These are phyloP conservation scores for Ochlodes sylvanus DNA, from an alignment of 2,888 invertebrate species.

Conservation along the genomic window DNA sequence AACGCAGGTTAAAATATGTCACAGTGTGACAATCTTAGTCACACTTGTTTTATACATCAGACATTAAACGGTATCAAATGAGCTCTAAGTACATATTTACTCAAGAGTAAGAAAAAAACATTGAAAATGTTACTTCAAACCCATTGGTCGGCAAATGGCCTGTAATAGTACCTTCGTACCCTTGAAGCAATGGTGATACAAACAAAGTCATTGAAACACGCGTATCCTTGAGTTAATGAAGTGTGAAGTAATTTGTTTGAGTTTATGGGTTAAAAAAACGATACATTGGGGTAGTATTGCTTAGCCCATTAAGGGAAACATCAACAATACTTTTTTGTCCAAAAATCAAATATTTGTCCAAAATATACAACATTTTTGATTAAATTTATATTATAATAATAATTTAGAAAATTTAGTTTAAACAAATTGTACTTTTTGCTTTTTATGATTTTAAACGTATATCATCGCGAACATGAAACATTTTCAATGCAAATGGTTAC, in stretches of 20 bases:
- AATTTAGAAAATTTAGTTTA: too few species aligned
- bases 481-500: too few species aligned
- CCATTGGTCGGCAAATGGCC: conserved; percentile 76
- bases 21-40: too few species aligned
- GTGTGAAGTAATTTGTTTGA: conserved; percentile 51
- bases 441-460: too few species aligned
- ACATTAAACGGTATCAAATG: too few species aligned
- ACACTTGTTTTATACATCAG: too few species aligned
- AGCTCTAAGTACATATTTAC: not conserved
- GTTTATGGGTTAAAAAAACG: conserved; percentile 21
- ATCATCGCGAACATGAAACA: too few species aligned
- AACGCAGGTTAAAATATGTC: too few species aligned
- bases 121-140: conserved; percentile 68
- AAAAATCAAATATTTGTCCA: too few species aligned
- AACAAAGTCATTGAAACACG: conserved; percentile 60
- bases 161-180: conserved; percentile 71
- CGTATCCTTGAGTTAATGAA: conserved; percentile 64
- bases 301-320: not conserved
- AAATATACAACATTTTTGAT: not conserved
- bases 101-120: conserved; percentile 54
- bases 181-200: conserved; percentile 61
- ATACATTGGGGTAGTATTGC: not conserved
- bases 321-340: not conserved
- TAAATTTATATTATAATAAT: too few species aligned
- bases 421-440: too few species aligned